Conservation (phyloP, 2,113 vertebrate species). For the Scolopax mira region DNA sequence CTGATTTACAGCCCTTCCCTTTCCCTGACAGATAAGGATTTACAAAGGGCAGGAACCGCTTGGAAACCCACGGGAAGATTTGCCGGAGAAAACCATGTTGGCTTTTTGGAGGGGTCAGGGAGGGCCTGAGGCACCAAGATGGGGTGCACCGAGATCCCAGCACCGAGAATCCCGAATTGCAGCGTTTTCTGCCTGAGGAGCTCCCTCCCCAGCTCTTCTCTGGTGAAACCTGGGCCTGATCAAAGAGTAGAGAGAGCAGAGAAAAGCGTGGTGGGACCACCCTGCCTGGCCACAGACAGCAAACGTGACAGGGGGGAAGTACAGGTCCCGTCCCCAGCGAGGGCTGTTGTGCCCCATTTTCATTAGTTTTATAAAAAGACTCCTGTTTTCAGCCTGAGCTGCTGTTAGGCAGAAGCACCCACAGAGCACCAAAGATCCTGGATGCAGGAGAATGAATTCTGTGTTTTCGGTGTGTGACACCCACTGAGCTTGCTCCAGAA, state of each 20-base stretch:
- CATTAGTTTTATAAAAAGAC: not conserved
- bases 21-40: not conserved
- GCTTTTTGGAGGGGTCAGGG: not conserved
- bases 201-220: not conserved
- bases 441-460: not conserved
- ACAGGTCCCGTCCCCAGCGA: rapidly evolving
- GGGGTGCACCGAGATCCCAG: no score
- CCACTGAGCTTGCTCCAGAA: not conserved
- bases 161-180: not conserved
- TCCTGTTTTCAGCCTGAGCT: not conserved
- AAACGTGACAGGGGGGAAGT: not conserved
- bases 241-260: not conserved
- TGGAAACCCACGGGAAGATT: not conserved
- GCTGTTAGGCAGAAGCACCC: not conserved
- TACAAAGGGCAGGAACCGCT: not conserved
- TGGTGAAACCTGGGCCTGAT: not conserved
- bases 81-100: not conserved
- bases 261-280: not conserved
- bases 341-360: rapidly evolving
- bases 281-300: not conserved
- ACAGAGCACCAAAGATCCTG: not conserved
- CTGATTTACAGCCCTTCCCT: not conserved
- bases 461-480: not conserved
- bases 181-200: not conserved
- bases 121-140: not conserved